Percentiles rank a stretch among this genome's conserved stretches.
Evolutionary conservation across 1,140 invertebrate species (phyloP).

Genomic region (Metopolophium dirhodum): DNA sequence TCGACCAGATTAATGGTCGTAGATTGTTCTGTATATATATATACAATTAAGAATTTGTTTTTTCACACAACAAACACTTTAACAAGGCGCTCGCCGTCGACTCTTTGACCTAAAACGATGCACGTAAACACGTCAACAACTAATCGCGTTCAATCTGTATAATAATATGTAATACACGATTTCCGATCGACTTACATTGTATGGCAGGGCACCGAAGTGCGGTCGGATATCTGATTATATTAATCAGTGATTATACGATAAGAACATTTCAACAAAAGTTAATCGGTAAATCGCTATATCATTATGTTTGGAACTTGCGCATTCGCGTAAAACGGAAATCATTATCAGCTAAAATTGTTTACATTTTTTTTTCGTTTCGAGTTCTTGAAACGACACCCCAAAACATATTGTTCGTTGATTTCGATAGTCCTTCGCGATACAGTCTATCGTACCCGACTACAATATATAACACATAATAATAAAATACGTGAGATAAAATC

Average conservation of each 20-base stretch:
- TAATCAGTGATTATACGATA: not conserved
- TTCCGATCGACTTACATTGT: not conserved
- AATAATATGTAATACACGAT: not conserved
- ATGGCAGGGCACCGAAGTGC: not conserved
- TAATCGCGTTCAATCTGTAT: not conserved
- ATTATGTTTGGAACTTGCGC: not conserved
- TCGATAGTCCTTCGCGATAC: not conserved
- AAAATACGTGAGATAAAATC: not conserved
- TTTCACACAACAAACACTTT: not conserved
- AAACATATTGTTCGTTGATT: not conserved
- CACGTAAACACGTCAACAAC: not conserved
- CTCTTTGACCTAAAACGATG: not conserved
- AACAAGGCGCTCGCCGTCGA: not conserved
- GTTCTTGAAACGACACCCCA: too few species aligned
- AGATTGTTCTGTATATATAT: not conserved
- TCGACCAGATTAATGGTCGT: not conserved
- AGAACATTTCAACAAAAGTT: not conserved
- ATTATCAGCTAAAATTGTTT: not conserved
- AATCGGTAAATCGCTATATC: not conserved
- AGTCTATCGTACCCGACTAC: not conserved
- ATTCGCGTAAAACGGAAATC: not conserved
- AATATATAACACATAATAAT: not conserved
- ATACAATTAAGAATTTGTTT: not conserved
- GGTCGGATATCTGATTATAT: not conserved
- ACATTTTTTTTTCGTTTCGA: not conserved